These are phyloP conservation scores for Euphonia xanthogaster DNA, from an alignment of 2,797 vertebrate species.

Conservation along the genomic window DNA sequence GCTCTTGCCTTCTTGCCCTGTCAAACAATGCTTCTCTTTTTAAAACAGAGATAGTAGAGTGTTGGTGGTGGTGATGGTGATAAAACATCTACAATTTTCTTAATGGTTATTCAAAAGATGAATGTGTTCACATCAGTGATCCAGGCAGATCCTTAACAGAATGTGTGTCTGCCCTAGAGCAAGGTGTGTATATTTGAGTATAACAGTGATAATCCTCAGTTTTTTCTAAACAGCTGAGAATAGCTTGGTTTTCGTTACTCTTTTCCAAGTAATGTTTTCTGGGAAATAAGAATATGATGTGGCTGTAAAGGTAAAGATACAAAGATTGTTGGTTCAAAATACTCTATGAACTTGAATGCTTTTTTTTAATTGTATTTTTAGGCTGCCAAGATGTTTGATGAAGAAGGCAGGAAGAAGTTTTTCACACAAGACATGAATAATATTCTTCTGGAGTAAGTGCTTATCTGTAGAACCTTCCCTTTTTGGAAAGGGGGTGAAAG, in stretches of 20 bases:
- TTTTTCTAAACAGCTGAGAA: not conserved
- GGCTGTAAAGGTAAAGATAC: not conserved
- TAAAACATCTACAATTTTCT: not conserved
- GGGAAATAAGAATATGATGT: not conserved
- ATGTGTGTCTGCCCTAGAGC: not conserved
- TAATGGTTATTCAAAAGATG: not conserved
- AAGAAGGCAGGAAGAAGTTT: constrained; percentile 98
- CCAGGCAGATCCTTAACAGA: not conserved
- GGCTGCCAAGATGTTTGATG: constrained; percentile 95
- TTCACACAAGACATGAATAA: constrained; percentile 99
- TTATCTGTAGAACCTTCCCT: constrained; percentile 64
- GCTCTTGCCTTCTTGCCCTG: not conserved
- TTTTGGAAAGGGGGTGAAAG: constrained; percentile 48
- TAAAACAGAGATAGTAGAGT: not conserved
- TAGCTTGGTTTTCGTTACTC: not conserved
- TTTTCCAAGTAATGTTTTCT: not conserved
- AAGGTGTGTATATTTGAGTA: not conserved
- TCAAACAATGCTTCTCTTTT: not conserved
- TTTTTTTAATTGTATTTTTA: constrained; percentile 57
- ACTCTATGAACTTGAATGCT: not conserved
- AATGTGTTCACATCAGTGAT: not conserved
- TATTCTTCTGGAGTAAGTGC: constrained; percentile 96
- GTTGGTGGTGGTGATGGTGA: not conserved
- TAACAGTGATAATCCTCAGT: not conserved
- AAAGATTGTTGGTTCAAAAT: not conserved